Evolutionary conservation across 2,888 invertebrate genomes (phyloP), one percentile per base, ranked within the genome.

Genomic region (Morpho achilles): DNA sequence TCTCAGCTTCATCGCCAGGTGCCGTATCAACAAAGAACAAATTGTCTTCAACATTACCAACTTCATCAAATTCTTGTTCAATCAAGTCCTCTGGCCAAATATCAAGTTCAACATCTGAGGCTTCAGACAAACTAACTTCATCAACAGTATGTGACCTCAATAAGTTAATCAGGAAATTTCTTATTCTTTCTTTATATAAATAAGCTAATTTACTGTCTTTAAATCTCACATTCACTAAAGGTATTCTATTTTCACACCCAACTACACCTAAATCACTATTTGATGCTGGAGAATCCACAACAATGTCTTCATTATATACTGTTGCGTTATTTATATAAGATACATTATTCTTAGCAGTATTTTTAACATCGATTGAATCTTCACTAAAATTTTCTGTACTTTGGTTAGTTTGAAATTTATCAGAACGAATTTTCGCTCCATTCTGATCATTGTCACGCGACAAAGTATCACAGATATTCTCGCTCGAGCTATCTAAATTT

Each of bases 1-100:
- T 62, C 50, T 67, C 59, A 23, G 63, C 67, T 48, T 77, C 69
- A 23, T 66, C 68, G 63, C 77, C 72, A 4, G 87, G 87, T 46
- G 77, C 83, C 7, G 86, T 88, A 56, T 89, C 88, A 53, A 88
- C 75, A 77, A 90, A 90, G 70, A 89, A 90, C 54, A 86, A 73
- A 57, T 65, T 79, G 67, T 85, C 77, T n/a, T 75, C 84, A 84
- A 69, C 84, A 75, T 42, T 58, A 81, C 77, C 43, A 82, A 71
- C 74, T 90, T 82, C 61, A 44, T 61, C 72, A 53, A 55, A 73
- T 8, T 70, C 68, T 8, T 75, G 74, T 7, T 55, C 58, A 54
- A 54, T 69, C 59, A 79, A 74, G 64, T 90, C 89, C 71, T 82
- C 91, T 1, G 83, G 82, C 89, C 85, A 84, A 69, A 84, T 77